Evolutionary conservation across 2,797 vertebrate genomes (phyloP), one percentile per base, ranked within the genome.

Genomic region (Glossophaga mutica): DNA sequence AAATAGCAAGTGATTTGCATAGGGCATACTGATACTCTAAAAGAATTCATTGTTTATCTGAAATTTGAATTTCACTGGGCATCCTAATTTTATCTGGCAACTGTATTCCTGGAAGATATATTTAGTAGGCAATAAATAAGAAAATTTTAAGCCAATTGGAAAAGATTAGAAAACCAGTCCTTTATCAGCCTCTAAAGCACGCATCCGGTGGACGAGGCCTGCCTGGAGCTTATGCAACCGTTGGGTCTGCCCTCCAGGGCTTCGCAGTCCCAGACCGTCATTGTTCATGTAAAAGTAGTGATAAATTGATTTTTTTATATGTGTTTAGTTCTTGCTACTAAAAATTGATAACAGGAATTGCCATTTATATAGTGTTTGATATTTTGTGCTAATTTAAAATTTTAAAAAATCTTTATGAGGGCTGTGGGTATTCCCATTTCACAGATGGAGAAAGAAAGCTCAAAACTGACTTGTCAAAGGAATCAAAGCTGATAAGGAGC

Each of bases 41-140:
- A 95, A 81, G 44, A 65, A 90, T 42, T 93, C 76, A 85, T 92
- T 92, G 77, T 95, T 94, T 94, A 96, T 96, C 77, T 94, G 76
- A 95, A 96, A 96, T 96, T 95, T 95, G 94, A 92, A 97, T 97
- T 95, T 94, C 95, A 95, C 34, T 82, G 94, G 84, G 52, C 65
- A 87, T 90, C 37, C 37, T 96, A 78, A 90, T 94, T 97, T 94
- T 95, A 92, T 95, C 93, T 90, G 83, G 88, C 87, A 95, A 70
- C 52, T 21, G 22, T 92, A 86, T 92, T 97, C 91, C 94, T 96
- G 89, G 57, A 90, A 96, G 87, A 88, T 44, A 88, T 91, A 94
- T 95, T 94, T 94, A 86, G 68, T 70, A 55, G 48, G 68, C 22
- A 89, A 59, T 26, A 96, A 95, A 90, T 50, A 8, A 91, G 24